Percentiles rank a stretch among this genome's conserved stretches.
Conservation (phyloP, 1,140 invertebrate genomes). For the Danaus plexippus region DNA sequence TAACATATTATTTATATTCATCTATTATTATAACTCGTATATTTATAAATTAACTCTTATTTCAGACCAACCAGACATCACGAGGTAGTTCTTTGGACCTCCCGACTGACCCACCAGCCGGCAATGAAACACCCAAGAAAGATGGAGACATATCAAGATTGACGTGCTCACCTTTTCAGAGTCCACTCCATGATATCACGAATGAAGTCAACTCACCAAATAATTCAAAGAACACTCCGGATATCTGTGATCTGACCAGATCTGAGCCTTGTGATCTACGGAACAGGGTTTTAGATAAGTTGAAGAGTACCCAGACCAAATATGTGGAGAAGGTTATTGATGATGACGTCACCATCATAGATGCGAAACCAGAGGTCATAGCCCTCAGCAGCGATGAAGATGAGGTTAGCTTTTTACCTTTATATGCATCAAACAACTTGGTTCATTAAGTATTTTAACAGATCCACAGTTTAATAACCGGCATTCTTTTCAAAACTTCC, state of each 20-base stretch:
- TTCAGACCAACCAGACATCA: slow-evolving; percentile 21
- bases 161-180: slow-evolving; percentile 48
- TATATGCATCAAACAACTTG: not conserved
- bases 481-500: no score
- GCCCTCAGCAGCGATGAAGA: slow-evolving; percentile 58
- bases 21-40: slow-evolving; percentile 10
- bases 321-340: slow-evolving; percentile 40
- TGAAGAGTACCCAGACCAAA: slow-evolving; percentile 7
- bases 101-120: slow-evolving; percentile 17
- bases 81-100: slow-evolving; percentile 21
- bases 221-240: slow-evolving; percentile 9
- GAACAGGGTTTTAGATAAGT: slow-evolving; percentile 20
- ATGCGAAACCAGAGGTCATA: slow-evolving; percentile 47
- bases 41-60: not conserved
- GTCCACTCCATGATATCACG: slow-evolving; percentile 41
- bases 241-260: slow-evolving; percentile 24
- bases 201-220: slow-evolving; percentile 28
- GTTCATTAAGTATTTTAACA: no score
- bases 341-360: slow-evolving; percentile 54
- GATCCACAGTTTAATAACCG: no score
- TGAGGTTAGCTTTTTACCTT: slow-evolving; percentile 32
- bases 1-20: not conserved
- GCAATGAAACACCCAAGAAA: slow-evolving; percentile 23
- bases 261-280: slow-evolving; percentile 13
- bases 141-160: slow-evolving; percentile 30